phyloP scores from a whole-genome alignment of 2,113 vertebrate species.

The Cynocephalus volans region DNA sequence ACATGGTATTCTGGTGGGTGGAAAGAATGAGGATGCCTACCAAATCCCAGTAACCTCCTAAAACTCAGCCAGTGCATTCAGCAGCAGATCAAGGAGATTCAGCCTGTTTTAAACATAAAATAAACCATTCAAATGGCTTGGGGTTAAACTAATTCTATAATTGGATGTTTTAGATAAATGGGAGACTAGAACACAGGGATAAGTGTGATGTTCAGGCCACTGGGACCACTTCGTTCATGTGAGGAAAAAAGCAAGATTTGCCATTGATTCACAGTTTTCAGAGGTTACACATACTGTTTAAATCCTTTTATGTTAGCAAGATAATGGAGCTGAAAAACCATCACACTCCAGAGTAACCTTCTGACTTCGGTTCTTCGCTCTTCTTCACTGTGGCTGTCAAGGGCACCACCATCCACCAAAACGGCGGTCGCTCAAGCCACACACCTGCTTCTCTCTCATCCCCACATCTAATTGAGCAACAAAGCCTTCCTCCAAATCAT shows the following conservation, averaged over 20 bases:
- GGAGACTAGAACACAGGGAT: not conserved
- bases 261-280: not conserved
- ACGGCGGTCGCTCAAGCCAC: not conserved
- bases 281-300: not conserved
- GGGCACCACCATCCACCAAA: not conserved
- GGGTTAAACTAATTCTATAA: slow-evolving; percentile 61
- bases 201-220: not conserved
- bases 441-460: not conserved
- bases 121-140: not conserved
- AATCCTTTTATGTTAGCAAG: not conserved
- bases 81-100: slow-evolving; percentile 43
- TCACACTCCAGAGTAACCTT: not conserved
- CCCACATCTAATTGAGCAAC: not conserved
- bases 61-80: not conserved
- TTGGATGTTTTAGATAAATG: not conserved
- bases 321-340: not conserved
- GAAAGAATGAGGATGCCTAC: not conserved
- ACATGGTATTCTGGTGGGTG: not conserved
- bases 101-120: slow-evolving; percentile 21
- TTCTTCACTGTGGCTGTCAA: not conserved
- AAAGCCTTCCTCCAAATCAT: not conserved
- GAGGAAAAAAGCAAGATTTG: slow-evolving; percentile 30
- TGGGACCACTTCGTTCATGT: not conserved
- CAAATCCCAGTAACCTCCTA: not conserved
- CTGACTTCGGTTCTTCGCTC: not conserved